Percentiles rank a stretch among this genome's conserved stretches.
Evolutionary conservation across 2,888 invertebrate genomes (phyloP).

Genomic region (Gryllus longicercus): DNA sequence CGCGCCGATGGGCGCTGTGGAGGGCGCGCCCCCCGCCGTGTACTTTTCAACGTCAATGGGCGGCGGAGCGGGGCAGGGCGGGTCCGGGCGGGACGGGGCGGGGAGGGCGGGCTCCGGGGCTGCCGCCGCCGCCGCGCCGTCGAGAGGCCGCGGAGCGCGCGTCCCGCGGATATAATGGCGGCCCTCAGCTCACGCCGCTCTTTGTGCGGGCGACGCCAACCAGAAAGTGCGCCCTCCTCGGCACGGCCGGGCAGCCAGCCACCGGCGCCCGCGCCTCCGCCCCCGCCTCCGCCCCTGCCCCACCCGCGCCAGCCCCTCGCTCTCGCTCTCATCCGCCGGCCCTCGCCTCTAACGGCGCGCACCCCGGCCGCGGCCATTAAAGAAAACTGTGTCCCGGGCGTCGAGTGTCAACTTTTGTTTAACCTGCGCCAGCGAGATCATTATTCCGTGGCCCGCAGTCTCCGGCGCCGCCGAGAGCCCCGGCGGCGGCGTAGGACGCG

Average conservation of each 20-base stretch:
- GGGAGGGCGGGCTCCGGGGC: neutral
- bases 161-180: slow-evolving; percentile 30
- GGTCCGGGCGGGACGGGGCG: neutral
- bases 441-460: slow-evolving; percentile 29
- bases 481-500: neutral
- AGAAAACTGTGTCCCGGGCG: slow-evolving; percentile 31
- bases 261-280: neutral
- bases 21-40: slow-evolving; percentile 30
- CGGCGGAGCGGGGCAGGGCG: slow-evolving; percentile 12
- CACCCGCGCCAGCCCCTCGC: neutral
- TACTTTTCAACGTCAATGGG: slow-evolving; percentile 36
- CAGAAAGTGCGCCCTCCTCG: slow-evolving; percentile 27
- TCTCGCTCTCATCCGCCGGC: neutral
- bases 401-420: slow-evolving; percentile 32
- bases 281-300: too few species aligned
- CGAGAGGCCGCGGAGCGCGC: neutral
- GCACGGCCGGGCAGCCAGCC: slow-evolving; percentile 6
- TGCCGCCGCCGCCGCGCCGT: neutral
- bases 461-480: neutral
- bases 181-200: slow-evolving; percentile 19
- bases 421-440: slow-evolving; percentile 26
- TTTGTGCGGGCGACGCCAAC: slow-evolving; percentile 30
- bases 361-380: slow-evolving; percentile 30
- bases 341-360: slow-evolving; percentile 26
- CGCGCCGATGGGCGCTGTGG: slow-evolving; percentile 21